Evolutionary conservation across 1,140 invertebrate species (phyloP), one percentile per base, ranked within the genome.

Genomic region (Antheraea mylitta): DNA sequence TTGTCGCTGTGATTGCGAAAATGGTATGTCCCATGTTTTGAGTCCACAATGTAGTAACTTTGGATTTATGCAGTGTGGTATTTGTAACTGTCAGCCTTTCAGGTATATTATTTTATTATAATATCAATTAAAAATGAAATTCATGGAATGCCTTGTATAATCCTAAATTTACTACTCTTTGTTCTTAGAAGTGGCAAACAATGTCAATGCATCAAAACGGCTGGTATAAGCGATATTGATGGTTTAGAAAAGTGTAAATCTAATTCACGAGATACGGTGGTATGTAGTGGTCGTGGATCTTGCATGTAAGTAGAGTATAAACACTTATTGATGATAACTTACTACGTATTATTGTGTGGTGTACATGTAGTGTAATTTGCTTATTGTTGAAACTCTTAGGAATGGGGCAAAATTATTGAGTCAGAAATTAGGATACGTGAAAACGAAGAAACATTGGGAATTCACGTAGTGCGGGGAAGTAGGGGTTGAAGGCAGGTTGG

Each of bases 41-140:
- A 88, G 92, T 71, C 90, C 94, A 6, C 72, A 80, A 66, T 96
- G 95, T 75, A 92, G 82, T 48, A 63, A 69, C 9, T 82, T 81
- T 59, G 95, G 95, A 18, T 93, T 86, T 37, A 91, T 93, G 48
- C 93, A 95, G 72, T 97, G 97, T 89, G 97, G 97, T 30, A 92
- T 96, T 53, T 97, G 97, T 78, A 92, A 93, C 48, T 97, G 97
- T 83, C 67, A 93, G 9, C 11, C 45, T 53, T 13, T 16, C 38
- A 94, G 93, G 85, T 95, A 80, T 66, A 61, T 76, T 72, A 61
- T 38, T 6, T 48, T 30, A 37, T 59, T 67, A 45, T 53, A 30
- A 30, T 22, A 16, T 45, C 18, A 53, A 42, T 64, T 36, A 16
- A 53, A 1, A 2, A 6, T 6, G 48, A 66, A 42, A 19, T 53